A percentile compares a stretch with the other conserved stretches of the same genome.
Evolutionary conservation across 2,113 vertebrate genomes (phyloP).

Genomic region (Gyps fulvus): DNA sequence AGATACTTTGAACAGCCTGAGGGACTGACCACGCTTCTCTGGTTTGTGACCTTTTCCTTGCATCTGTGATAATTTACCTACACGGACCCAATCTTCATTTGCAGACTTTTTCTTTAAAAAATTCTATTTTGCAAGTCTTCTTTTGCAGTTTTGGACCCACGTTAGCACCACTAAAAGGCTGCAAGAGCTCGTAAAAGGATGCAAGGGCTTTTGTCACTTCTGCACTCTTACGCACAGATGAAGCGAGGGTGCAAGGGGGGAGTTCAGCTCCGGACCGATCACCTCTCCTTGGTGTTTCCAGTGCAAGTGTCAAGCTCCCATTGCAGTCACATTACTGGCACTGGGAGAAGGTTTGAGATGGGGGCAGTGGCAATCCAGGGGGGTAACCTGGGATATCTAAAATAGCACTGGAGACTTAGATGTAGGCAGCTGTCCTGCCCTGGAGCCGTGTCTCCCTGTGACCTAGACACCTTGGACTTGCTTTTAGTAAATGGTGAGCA

Average conservation of each 20-base stretch:
- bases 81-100: background rate
- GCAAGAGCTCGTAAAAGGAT: background rate
- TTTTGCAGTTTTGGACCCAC: background rate
- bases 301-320: background rate
- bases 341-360: background rate
- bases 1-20: background rate
- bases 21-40: background rate
- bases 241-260: background rate
- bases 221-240: accelerated
- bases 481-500: background rate
- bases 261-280: background rate
- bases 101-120: background rate
- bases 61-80: no score
- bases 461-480: background rate
- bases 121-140: accelerated
- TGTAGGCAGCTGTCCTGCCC: background rate
- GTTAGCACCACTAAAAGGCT: background rate
- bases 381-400: background rate
- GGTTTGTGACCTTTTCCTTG: background rate
- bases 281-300: background rate
- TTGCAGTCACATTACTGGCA: no score
- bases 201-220: background rate
- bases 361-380: background rate
- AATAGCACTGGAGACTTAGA: background rate
- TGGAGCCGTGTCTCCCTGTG: background rate